Percentiles rank a stretch among this genome's conserved stretches.
These are phyloP conservation scores for Neoarius graeffei DNA, from an alignment of 2,113 vertebrate genomes.

Conservation along the genomic window DNA sequence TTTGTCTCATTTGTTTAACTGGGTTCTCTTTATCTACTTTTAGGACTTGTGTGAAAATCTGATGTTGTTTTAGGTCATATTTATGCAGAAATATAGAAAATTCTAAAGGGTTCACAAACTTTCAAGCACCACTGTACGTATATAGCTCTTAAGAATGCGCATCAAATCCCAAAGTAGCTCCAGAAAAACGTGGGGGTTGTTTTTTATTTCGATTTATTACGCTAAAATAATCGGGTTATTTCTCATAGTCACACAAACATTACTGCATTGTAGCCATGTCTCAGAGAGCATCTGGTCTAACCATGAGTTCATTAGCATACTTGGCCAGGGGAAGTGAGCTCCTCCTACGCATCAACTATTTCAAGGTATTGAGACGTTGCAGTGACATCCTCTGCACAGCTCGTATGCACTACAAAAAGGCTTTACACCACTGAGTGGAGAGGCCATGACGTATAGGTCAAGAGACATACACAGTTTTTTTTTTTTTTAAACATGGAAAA, in stretches of 20 bases:
- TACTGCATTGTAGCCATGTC: neutral
- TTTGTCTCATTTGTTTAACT: no score
- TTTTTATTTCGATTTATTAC: neutral
- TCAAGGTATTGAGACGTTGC: slow-evolving; percentile 32
- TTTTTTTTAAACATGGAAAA: neutral
- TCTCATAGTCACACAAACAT: neutral
- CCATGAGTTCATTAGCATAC: slow-evolving; percentile 7
- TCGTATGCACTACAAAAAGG: slow-evolving; percentile 14
- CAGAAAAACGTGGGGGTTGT: neutral
- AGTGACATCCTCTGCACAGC: slow-evolving; percentile 20
- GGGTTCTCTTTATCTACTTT: no score
- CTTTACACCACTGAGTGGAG: neutral
- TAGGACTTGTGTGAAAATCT: no score
- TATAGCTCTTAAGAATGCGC: neutral
- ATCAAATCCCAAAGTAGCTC: neutral
- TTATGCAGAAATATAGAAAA: no score
- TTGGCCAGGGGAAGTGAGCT: slow-evolving; percentile 26
- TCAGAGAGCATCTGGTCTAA: no score
- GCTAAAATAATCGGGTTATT: no score
- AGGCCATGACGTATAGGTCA: slow-evolving; percentile 42
- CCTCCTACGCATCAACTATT: slow-evolving; percentile 40
- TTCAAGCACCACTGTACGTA: no score
- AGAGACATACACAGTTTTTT: neutral
- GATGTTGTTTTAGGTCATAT: no score
- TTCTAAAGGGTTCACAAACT: no score